Base-by-base conservation (phyloP, 2,888 invertebrate species). In the Mechanitis messenoides region DNA sequence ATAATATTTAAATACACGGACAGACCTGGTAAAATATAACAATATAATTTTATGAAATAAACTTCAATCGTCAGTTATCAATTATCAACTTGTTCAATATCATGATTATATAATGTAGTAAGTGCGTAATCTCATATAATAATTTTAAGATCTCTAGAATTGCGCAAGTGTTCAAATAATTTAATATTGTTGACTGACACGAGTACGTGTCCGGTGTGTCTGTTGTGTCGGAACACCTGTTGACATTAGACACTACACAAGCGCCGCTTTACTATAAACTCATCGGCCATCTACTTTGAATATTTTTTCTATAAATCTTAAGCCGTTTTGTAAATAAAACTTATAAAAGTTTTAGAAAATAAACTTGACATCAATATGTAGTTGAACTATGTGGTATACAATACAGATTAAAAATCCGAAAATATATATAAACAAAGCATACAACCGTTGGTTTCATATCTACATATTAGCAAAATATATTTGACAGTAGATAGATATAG, bases 171-270 rank as follows among this genome's bases (percentile, higher is more conserved):
- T 35, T 47, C 47, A 58, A 58, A 58, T 58, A 38, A 9, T 42
- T 50, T 28, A n/a, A 7, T 28, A 31, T 28, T 47, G 31, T 50
- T 50, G 28, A 31, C 50, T 50, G 28, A 50, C 50, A 50, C 74
- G 20, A 20, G 20, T 20, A 20, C 20, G 20, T 20, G 20, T 20
- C 71, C 72, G 75, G 68, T 68, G 67, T 76, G 74, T 75, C 70
- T 70, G 71, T 70, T 71, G 61, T 67, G 66, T 60, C 68, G 61
- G 20, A 20, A 20, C 20, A 50, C 50, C 9, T 77, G 71, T 79
- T 77, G 71, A 75, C 76, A 73, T 64, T 72, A 65, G 20, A 28
- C 47, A 76, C 72, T 72, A 68, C 72, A 74, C 73, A 77, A 77
- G 75, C 70, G 71, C 77, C 80, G 78, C 28, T 50, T 5, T 3